Percentiles rank a stretch among this genome's conserved stretches.
Evolutionary conservation across 2,797 vertebrate species (phyloP).

Genomic region (Octomys mimax): DNA sequence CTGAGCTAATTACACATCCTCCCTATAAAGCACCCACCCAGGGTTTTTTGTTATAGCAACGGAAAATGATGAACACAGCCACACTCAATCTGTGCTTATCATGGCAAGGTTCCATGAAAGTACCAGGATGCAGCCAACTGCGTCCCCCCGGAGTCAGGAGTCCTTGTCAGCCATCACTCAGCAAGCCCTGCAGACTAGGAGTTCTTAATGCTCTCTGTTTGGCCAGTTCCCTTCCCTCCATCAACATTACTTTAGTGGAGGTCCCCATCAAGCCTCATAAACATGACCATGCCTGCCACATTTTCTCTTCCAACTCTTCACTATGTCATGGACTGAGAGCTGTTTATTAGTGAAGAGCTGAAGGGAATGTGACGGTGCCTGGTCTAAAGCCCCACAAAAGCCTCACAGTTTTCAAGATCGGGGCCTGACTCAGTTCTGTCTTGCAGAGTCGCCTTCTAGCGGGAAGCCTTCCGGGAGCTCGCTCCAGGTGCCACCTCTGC

Average conservation of each 20-base stretch:
- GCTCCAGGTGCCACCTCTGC: neutral
- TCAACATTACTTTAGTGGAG: neutral
- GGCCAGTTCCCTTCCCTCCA: neutral
- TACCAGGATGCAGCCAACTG: neutral
- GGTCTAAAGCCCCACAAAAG: neutral
- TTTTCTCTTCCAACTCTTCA: neutral
- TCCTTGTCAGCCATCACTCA: neutral
- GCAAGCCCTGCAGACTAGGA: neutral
- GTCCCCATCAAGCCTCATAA: neutral
- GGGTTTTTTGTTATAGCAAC: neutral
- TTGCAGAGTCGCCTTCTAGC: neutral
- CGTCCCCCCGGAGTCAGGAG: neutral
- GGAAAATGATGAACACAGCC: neutral
- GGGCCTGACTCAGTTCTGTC: neutral
- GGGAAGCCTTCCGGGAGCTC: accelerated
- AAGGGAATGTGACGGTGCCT: neutral
- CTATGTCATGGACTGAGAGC: neutral
- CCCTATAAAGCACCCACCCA: neutral
- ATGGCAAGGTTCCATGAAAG: neutral
- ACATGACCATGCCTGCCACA: neutral
- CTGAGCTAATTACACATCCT: neutral
- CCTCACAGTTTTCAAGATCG: neutral
- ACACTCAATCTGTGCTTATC: neutral
- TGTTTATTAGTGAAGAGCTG: neutral
- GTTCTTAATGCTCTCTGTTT: neutral